Base-by-base conservation (phyloP, 2,113 vertebrate species). In the Euleptes europaea region DNA sequence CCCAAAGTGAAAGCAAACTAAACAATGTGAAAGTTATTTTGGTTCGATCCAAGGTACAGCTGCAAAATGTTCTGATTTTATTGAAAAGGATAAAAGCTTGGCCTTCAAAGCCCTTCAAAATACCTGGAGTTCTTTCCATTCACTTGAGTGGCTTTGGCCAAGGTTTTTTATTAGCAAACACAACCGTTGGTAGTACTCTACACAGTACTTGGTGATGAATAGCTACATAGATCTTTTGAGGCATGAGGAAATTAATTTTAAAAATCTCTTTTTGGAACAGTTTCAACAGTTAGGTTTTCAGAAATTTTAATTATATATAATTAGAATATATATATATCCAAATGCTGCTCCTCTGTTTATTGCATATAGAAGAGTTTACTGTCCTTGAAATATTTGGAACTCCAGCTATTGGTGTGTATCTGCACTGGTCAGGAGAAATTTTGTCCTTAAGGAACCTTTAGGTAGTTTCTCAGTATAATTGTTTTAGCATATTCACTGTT, bases 211-310 rank as follows among this genome's bases (percentile, higher is more conserved):
- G 49, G 76, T 71, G 21, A 47, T 1, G 67, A 74, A 83, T 19
- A 14, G 44, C 17, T 44, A 42, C 5, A 51, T 3, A 15, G 23
- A 40, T 83, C 47, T n/a, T 31, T 65, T 33, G 60, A 31, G 31
- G 1, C 26, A 5, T 13, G 19, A 17, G 9, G 60, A 87, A 44
- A 35, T 40, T 31, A 49, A 31, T 78, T 80, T 75, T 81, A 12
- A 33, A 84, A n/a, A 51, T 21, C 73, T 54, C 33, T 78, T 84
- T 66, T 78, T 21, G 14, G 40, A 49, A 63, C 17, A 78, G 33
- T 54, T 66, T 70, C 78, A 47, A 8, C n/a, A 51, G 88, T 84
- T 47, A 3, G 65, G 11, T 38, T 84, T 88, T 89, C 79, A 82
- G 38, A 3, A 75, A 74, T 17, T 0, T 23, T 63, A 44, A 5